Percentiles rank a stretch among this genome's conserved stretches.
These are phyloP conservation scores for Notolepis coatsorum DNA, from an alignment of 2,797 vertebrate genomes.

Conservation along the genomic window DNA sequence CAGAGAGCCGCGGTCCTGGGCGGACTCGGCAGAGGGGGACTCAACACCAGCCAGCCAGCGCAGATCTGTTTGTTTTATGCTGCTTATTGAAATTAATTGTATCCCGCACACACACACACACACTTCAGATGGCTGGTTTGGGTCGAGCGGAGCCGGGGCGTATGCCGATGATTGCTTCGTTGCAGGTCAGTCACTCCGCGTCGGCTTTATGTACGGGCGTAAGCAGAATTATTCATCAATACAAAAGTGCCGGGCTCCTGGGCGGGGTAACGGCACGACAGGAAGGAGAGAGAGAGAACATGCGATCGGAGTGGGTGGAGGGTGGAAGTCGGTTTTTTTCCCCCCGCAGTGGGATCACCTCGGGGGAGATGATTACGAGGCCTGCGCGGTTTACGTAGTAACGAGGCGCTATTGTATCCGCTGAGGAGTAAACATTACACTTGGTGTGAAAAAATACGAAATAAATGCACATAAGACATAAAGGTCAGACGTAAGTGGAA, in stretches of 20 bases:
- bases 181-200: slow-evolving; percentile 41
- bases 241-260: slow-evolving; percentile 19
- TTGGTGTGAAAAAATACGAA: slow-evolving; percentile 68
- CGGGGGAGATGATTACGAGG: slow-evolving; percentile 72
- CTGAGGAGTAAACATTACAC: slow-evolving; percentile 69
- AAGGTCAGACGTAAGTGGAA: slow-evolving; percentile 81
- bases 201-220: slow-evolving; percentile 21
- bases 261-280: neutral
- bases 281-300: slow-evolving; percentile 9
- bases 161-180: slow-evolving; percentile 58
- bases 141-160: slow-evolving; percentile 46
- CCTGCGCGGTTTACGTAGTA: slow-evolving; percentile 67
- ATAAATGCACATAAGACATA: slow-evolving; percentile 76
- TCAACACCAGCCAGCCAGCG: slow-evolving; percentile 42
- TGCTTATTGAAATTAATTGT: slow-evolving; percentile 71
- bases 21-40: slow-evolving; percentile 68
- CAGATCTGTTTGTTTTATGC: slow-evolving; percentile 74
- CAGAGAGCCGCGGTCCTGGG: slow-evolving; percentile 51
- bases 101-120: slow-evolving; percentile 44
- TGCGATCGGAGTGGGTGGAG: slow-evolving; percentile 18
- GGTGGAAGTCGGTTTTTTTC: slow-evolving; percentile 27
- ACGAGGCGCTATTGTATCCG: slow-evolving; percentile 72
- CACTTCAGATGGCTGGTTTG: slow-evolving; percentile 32
- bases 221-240: slow-evolving; percentile 40
- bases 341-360: slow-evolving; percentile 48